Evolutionary conservation across 2,888 invertebrate genomes (phyloP).

Genomic region (Apodemia zela): DNA sequence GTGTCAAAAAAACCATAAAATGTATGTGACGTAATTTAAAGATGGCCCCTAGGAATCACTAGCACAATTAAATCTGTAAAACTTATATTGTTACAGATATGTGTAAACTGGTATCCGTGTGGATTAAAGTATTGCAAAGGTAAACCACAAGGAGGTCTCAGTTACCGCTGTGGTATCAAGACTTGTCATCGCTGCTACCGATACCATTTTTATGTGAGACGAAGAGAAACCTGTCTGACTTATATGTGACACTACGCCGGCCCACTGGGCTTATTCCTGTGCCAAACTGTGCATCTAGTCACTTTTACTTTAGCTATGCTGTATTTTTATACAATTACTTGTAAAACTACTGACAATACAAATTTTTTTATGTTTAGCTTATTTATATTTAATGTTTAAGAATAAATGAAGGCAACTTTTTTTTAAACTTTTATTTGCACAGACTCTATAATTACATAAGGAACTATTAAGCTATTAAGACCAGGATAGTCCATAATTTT

Average conservation of each 20-base stretch:
- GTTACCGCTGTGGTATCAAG: conserved; percentile 97
- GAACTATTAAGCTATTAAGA: background rate
- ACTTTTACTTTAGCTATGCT: conserved; percentile 31
- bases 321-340: conserved; percentile 25
- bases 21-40: no score
- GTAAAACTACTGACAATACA: conserved; percentile 31
- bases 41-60: no score
- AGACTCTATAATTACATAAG: background rate
- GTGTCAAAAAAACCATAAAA: no score
- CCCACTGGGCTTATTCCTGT: conserved; percentile 35
- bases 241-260: conserved; percentile 59
- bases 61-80: conserved; percentile 2
- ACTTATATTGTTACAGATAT: conserved; percentile 56
- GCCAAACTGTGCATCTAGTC: conserved; percentile 38
- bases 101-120: conserved; percentile 98
- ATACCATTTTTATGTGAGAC: conserved; percentile 91
- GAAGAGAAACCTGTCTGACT: conserved; percentile 82
- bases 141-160: conserved; percentile 82
- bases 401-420: conserved; percentile 32
- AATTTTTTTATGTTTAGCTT: conserved; percentile 6
- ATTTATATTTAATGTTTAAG: conserved; percentile 29
- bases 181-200: conserved; percentile 95
- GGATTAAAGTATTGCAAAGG: conserved; percentile 96
- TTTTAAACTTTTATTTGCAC: conserved; percentile 29
- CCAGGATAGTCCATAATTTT: background rate